phyloP scores from a whole-genome alignment of 2,797 vertebrate genomes.

The Sebastes iracundus region DNA sequence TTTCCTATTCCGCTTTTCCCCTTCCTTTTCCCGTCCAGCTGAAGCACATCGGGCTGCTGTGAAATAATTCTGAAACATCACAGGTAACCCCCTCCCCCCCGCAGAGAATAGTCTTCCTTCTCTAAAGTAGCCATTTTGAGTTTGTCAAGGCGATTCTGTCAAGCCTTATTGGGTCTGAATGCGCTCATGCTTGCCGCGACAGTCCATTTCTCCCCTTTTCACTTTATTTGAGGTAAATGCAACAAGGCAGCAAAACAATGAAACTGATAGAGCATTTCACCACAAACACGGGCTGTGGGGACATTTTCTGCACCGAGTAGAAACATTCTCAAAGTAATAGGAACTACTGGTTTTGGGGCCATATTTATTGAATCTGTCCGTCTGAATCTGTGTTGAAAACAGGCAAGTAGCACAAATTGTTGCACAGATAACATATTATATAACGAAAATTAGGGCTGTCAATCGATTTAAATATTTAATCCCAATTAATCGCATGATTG shows the following conservation, averaged over 20 bases:
- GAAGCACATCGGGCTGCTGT: slow-evolving; percentile 20
- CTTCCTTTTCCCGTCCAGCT: not conserved
- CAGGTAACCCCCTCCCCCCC: not conserved
- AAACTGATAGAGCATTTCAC: slow-evolving; percentile 59
- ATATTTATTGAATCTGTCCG: slow-evolving; percentile 47
- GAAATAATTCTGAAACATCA: slow-evolving; percentile 58
- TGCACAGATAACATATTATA: not conserved
- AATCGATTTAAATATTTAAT: not conserved
- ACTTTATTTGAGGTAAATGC: slow-evolving; percentile 67
- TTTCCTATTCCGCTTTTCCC: not conserved
- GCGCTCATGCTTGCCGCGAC: slow-evolving; percentile 31
- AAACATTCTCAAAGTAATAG: slow-evolving; percentile 47
- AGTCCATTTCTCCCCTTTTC: slow-evolving; percentile 50
- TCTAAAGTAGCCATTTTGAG: slow-evolving; percentile 51
- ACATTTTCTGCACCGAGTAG: slow-evolving; percentile 43
- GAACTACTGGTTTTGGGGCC: slow-evolving; percentile 25
- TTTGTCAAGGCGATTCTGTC: slow-evolving; percentile 52
- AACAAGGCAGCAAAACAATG: slow-evolving; percentile 71
- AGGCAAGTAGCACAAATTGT: not conserved
- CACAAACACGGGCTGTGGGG: slow-evolving; percentile 44
- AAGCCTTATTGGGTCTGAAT: slow-evolving; percentile 48
- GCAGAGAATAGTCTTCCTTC: slow-evolving; percentile 12
- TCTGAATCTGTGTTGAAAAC: slow-evolving; percentile 16
- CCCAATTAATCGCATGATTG: no score
- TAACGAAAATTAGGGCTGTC: not conserved